phyloP scores from a whole-genome alignment of 1,140 invertebrate species.

The Calycopis cecrops region DNA sequence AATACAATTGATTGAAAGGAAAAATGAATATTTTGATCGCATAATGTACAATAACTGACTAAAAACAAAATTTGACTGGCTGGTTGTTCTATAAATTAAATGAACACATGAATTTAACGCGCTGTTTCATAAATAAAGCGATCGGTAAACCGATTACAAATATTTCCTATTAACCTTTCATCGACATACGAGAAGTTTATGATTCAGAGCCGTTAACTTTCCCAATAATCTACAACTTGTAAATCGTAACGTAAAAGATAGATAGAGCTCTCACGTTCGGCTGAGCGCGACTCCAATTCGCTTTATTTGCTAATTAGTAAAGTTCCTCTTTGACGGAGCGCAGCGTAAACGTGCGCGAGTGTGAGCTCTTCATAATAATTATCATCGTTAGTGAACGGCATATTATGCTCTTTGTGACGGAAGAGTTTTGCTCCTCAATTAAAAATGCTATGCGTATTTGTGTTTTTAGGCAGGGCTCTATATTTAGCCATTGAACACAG shows the following conservation, averaged over 20 bases:
- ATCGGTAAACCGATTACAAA: conserved; percentile 1
- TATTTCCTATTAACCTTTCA: conserved; percentile 5
- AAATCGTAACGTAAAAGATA: conserved; percentile 30
- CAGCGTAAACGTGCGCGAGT: conserved; percentile 17
- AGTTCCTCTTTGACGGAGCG: conserved; percentile 43
- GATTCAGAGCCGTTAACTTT: conserved; percentile 3
- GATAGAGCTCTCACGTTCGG: conserved; percentile 34
- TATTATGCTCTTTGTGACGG: conserved; percentile 5
- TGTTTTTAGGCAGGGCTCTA: no score
- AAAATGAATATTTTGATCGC: no score
- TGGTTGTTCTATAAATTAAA: no score
- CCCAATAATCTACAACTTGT: conserved; percentile 14
- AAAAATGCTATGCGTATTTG: no score
- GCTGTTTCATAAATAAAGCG: no score
- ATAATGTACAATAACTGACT: no score
- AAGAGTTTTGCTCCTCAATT: background rate
- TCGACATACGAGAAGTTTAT: background rate
- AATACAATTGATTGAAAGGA: no score
- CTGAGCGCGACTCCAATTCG: conserved; percentile 42
- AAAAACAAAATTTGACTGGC: no score
- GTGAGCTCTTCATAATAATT: conserved; percentile 49
- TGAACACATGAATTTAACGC: no score
- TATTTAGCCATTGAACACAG: no score
- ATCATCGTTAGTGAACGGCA: conserved; percentile 37
- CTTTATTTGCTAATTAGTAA: conserved; percentile 59